These are phyloP conservation scores for Hippocampus kuda DNA, from an alignment of 2,797 vertebrate species.

Conservation along the genomic window DNA sequence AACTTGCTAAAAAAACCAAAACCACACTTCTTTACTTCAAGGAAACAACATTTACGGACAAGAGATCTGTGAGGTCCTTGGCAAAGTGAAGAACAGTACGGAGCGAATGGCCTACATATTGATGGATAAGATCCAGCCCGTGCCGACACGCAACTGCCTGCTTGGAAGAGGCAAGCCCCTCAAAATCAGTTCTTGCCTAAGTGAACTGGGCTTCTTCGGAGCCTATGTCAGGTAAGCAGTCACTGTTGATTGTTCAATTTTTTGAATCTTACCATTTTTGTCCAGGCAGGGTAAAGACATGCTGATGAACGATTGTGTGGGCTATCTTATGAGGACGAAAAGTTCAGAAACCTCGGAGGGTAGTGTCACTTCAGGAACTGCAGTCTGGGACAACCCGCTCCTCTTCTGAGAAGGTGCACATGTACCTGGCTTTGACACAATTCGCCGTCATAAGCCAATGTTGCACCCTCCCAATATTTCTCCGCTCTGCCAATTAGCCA, in stretches of 20 bases:
- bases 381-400: slow-evolving; percentile 84
- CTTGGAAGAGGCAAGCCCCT: slow-evolving; percentile 68
- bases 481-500: neutral
- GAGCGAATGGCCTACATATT: slow-evolving; percentile 87
- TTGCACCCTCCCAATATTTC: neutral
- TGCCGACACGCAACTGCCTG: slow-evolving; percentile 73
- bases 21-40: slow-evolving; percentile 28
- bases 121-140: slow-evolving; percentile 87
- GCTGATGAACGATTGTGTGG: slow-evolving; percentile 77
- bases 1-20: neutral
- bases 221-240: slow-evolving; percentile 78
- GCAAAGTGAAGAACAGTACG: slow-evolving; percentile 63
- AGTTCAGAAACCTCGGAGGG: slow-evolving; percentile 77
- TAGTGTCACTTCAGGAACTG: slow-evolving; percentile 82
- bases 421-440: neutral
- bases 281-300: slow-evolving; percentile 70
- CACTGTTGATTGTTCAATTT: neutral
- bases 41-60: slow-evolving; percentile 92
- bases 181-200: slow-evolving; percentile 68
- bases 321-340: slow-evolving; percentile 91
- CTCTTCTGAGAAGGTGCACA: slow-evolving; percentile 48
- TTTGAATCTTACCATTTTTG: neutral
- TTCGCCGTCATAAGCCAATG: neutral
- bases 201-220: slow-evolving; percentile 88
- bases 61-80: slow-evolving; percentile 76